Evolutionary conservation across 1,140 invertebrate genomes (phyloP), one percentile per base, ranked within the genome.

Genomic region (Mizuhopecten yessoensis): DNA sequence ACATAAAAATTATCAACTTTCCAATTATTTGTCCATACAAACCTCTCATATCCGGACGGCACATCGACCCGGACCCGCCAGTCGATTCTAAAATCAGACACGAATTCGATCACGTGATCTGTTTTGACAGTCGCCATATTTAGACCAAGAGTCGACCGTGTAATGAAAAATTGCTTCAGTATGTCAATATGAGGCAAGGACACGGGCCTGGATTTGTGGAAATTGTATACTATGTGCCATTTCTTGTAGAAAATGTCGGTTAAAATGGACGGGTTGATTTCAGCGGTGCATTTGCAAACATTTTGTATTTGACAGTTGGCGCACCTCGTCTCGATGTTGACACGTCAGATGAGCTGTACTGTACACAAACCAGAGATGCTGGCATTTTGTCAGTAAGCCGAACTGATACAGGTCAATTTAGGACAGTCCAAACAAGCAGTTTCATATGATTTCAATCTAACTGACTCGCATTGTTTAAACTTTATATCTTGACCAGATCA

Each of bases 41-140:
- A n/a, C n/a, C n/a, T n/a, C n/a, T n/a, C n/a, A n/a, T n/a, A n/a
- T n/a, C n/a, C n/a, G n/a, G n/a, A n/a, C n/a, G n/a, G n/a, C n/a
- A n/a, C n/a, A n/a, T n/a, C n/a, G n/a, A n/a, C n/a, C n/a, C n/a
- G n/a, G n/a, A n/a, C 29, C 57, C 57, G 57, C 11, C 23, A 11
- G 29, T 17, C 57, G 57, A 75, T 23, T 75, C 29, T 75, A 75
- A 17, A 75, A 75, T 75, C 5, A 13, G 23, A 7, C 23, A 75
- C 23, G 57, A 75, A 7, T 75, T 5, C 0, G 29, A 75, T 29
- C 57, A 75, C 57, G 57, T 75, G 57, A 75, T 75, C 57, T 75
- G 57, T 75, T 75, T 75, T 75, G 57, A 75, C 57, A 75, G 57
- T 75, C 15, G 57, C 57, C 57, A 75, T 75, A 75, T 75, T 75